Conservation (phyloP, 1,140 invertebrate species). For the Drosophila burlai region DNA sequence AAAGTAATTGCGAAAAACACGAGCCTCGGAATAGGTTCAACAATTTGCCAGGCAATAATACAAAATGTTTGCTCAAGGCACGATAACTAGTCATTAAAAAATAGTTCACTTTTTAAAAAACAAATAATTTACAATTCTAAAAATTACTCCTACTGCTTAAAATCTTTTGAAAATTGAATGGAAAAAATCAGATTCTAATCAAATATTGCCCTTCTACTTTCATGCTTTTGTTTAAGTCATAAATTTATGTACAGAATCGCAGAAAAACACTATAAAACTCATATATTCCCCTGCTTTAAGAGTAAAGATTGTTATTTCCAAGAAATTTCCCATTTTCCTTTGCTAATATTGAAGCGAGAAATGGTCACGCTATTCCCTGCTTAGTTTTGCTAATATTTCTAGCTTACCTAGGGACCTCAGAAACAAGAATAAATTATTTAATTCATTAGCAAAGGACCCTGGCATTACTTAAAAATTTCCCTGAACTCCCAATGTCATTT, state of each 20-base stretch:
- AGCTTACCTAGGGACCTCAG: background rate
- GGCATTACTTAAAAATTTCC: background rate
- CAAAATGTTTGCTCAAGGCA: background rate
- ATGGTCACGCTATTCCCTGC: constrained; percentile 33
- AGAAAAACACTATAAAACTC: background rate
- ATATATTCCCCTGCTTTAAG: background rate
- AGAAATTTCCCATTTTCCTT: background rate
- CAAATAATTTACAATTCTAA: background rate
- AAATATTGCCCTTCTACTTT: background rate
- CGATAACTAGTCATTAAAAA: background rate
- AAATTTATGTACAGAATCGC: background rate
- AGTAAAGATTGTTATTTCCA: background rate
- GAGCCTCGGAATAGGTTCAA: constrained; percentile 4
- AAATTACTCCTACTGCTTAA: background rate
- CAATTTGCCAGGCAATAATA: constrained; percentile 14
- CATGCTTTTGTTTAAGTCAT: background rate
- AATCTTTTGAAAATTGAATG: background rate
- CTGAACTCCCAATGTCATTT: background rate
- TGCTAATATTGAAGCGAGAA: background rate
- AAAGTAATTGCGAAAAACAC: constrained; percentile 3
- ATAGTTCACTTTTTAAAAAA: background rate
- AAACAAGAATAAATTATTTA: background rate
- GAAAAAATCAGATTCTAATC: background rate
- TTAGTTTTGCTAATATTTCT: constrained; percentile 18
- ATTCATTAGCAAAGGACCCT: constrained; percentile 6